These are phyloP conservation scores for Sycophaga agraensis DNA, from an alignment of 1,140 invertebrate genomes.

Conservation along the genomic window DNA sequence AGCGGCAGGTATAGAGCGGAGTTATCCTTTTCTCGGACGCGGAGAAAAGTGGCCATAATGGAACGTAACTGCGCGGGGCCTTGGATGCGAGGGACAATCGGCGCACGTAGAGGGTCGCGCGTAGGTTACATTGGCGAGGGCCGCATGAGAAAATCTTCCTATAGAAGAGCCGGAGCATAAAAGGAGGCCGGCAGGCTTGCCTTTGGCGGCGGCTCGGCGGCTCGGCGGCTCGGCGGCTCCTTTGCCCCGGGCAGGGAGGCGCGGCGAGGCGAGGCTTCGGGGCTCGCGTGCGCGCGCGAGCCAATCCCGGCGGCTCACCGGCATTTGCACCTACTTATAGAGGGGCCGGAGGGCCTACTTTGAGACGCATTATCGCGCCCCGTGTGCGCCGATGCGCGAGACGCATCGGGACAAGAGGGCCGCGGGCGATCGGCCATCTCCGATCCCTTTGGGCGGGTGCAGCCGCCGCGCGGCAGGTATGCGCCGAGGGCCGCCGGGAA, in stretches of 20 bases:
- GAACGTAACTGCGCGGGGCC: no score
- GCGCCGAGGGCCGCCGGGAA: slow-evolving; percentile 6
- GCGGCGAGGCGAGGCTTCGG: no score
- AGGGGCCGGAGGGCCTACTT: slow-evolving; percentile 32
- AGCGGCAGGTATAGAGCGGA: no score
- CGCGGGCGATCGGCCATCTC: background rate
- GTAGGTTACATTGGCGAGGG: background rate
- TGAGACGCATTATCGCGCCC: slow-evolving; percentile 48
- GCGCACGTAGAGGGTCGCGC: no score
- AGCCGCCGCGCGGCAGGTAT: slow-evolving; percentile 4
- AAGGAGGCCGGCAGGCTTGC: slow-evolving; percentile 46
- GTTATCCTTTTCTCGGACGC: no score
- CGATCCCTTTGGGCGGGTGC: background rate
- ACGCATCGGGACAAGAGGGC: slow-evolving; percentile 25
- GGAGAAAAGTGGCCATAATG: no score
- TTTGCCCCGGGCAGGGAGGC: slow-evolving; percentile 32
- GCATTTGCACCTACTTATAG: slow-evolving; percentile 53
- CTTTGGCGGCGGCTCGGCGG: slow-evolving; percentile 50
- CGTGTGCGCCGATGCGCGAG: slow-evolving; percentile 31
- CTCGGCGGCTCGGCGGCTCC: no score
- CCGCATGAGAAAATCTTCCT: slow-evolving; percentile 47
- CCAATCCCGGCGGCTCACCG: slow-evolving; percentile 35
- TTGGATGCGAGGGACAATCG: no score
- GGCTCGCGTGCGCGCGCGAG: background rate
- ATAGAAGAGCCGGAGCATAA: slow-evolving; percentile 47